Base-by-base conservation (phyloP, 2,888 invertebrate species). In the Erebia ligea region DNA sequence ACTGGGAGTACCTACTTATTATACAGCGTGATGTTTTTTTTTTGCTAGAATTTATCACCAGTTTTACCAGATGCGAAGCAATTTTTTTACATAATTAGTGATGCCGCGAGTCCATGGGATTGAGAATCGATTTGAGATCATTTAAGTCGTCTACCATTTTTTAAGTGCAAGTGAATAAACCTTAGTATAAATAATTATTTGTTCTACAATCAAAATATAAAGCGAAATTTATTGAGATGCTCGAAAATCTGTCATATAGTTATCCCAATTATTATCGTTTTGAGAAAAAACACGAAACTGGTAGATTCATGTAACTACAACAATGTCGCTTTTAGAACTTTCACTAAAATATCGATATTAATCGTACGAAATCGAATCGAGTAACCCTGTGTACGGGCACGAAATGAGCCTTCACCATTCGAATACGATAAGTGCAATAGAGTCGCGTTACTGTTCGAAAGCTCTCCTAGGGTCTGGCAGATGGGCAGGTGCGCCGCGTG, bases 401-500 rank as follows among this genome's bases (percentile, higher is more conserved):
- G n/a, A n/a, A n/a, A n/a, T n/a, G 34, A 6, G 5, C 5, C 5
- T 34, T 34, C 34, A 34, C 2, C 6, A 13, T 17, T 17, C 61
- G 61, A 62, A 17, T 9, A 21, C 42, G 3, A 45, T 21, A n/a
- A 21, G 40, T 45, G 13, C 21, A 19, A 45, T 11, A 58, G 9
- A 42, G 61, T 17, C 61, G 21, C 61, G 2, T 62, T 48, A 65
- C 52, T 56, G 21, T 66, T 62, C 54, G 63, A 71, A 50, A 58
- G 54, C 64, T 68, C 57, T 69, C 58, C 25, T 40, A 77, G 76
- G 72, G 75, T 74, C 67, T 70, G 79, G 81, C 86, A 85, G 84
- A 85, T 82, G 84, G 80, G 83, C 89, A 89, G 88, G 87, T 88
- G 89, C 73, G 69, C 77, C 84, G 82, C 80, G 80, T 65, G 73